Evolutionary conservation across 2,888 invertebrate species (phyloP).

Genomic region (Baccha elongata): DNA sequence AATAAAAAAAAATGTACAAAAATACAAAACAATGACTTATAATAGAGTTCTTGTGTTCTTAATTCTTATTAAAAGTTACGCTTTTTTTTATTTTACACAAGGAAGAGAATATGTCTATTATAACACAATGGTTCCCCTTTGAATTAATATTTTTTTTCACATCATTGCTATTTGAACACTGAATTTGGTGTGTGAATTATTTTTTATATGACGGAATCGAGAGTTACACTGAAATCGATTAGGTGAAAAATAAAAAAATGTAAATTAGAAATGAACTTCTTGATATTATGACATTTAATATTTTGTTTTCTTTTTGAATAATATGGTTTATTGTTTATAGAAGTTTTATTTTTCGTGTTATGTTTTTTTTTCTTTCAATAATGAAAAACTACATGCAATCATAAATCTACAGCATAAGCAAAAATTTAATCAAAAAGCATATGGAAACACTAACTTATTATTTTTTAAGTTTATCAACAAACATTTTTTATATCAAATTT

Average conservation of each 20-base stretch:
- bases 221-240: slow-evolving; percentile 77
- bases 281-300: slow-evolving; percentile 65
- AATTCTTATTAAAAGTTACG: background rate
- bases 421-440: slow-evolving; percentile 54
- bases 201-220: slow-evolving; percentile 75
- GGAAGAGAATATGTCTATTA: slow-evolving; percentile 67
- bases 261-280: slow-evolving; percentile 76
- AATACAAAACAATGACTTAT: slow-evolving; percentile 10
- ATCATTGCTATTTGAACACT: slow-evolving; percentile 69
- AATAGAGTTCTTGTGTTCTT: background rate
- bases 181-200: slow-evolving; percentile 74
- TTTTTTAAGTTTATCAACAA: too few species aligned
- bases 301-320: slow-evolving; percentile 37
- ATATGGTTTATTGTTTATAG: slow-evolving; percentile 23
- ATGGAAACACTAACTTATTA: slow-evolving; percentile 17
- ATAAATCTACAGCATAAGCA: slow-evolving; percentile 69
- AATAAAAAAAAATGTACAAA: slow-evolving; percentile 51
- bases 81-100: slow-evolving; percentile 55
- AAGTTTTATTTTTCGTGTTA: slow-evolving; percentile 51
- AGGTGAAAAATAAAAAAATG: slow-evolving; percentile 76
- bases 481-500: too few species aligned
- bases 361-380: slow-evolving; percentile 30
- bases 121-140: slow-evolving; percentile 64
- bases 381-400: slow-evolving; percentile 61
- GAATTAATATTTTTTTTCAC: slow-evolving; percentile 45